phyloP scores from a whole-genome alignment of 1,140 invertebrate genomes.

The Zaprionus inermis region DNA sequence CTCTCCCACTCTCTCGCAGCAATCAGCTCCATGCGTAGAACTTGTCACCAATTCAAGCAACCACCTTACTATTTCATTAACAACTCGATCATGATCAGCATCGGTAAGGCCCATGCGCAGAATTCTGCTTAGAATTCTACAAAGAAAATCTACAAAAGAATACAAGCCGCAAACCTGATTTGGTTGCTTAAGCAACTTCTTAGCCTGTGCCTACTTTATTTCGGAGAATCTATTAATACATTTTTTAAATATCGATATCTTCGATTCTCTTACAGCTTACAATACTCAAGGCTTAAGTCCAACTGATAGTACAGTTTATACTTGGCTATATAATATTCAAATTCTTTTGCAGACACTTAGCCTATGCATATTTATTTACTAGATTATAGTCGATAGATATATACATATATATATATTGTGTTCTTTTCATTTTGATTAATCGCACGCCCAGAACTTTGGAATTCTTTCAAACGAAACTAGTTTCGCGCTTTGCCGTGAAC shows the following conservation, averaged over 20 bases:
- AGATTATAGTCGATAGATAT: neutral
- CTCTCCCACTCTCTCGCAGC: constrained; percentile 18
- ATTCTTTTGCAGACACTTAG: neutral
- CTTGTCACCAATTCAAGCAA: constrained; percentile 43
- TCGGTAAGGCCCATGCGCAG: constrained; percentile 52
- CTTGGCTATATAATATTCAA: constrained; percentile 4
- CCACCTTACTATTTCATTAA: constrained; percentile 66
- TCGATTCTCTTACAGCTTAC: neutral
- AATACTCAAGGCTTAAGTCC: neutral
- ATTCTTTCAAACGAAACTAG: constrained; percentile 41
- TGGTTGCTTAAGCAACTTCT: constrained; percentile 53
- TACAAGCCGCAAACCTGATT: constrained; percentile 61
- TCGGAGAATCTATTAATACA: constrained; percentile 56
- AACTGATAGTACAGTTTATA: neutral
- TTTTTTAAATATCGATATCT: constrained; percentile 41
- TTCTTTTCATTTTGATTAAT: constrained; percentile 41
- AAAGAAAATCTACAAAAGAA: constrained; percentile 24
- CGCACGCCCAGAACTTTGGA: constrained; percentile 8
- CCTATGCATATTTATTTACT: neutral
- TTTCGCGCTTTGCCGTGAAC: constrained; percentile 28
- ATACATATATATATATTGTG: neutral
- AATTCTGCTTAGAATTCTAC: constrained; percentile 64
- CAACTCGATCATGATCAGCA: constrained; percentile 75
- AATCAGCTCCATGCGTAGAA: constrained; percentile 31
- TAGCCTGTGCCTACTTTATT: constrained; percentile 44